Evolutionary conservation across 1,140 invertebrate species (phyloP).

Genomic region (Lepeophtheirus salmonis): DNA sequence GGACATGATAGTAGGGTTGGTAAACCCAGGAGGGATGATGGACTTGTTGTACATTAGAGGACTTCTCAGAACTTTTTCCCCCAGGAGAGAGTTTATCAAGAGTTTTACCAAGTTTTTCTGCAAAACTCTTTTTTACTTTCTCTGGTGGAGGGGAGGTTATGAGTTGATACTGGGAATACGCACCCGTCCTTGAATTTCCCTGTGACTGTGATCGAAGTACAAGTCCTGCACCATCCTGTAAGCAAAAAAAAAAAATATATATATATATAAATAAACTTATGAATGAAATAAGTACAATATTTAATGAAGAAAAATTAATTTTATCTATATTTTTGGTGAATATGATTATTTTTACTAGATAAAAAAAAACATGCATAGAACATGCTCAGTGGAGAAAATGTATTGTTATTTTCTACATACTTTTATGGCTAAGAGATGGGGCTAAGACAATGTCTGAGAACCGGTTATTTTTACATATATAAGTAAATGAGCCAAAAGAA

Average conservation of each 20-base stretch:
- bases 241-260: not conserved
- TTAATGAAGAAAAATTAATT: no score
- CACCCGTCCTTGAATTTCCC: not conserved
- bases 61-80: not conserved
- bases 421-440: no score
- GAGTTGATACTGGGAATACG: not conserved
- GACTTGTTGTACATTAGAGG: not conserved
- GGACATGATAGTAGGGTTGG: not conserved
- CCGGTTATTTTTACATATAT: no score
- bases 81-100: not conserved
- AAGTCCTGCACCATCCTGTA: not conserved
- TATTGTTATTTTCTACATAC: no score
- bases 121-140: not conserved
- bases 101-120: not conserved
- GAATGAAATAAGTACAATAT: not conserved
- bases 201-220: not conserved
- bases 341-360: no score
- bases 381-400: no score
- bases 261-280: not conserved
- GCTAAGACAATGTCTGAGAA: no score
- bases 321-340: no score
- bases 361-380: no score
- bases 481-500: no score
- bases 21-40: not conserved
- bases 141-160: not conserved